Percentiles rank a stretch among this genome's conserved stretches.
Evolutionary conservation across 1,140 invertebrate species (phyloP).

Genomic region (Papilio aristodemus): DNA sequence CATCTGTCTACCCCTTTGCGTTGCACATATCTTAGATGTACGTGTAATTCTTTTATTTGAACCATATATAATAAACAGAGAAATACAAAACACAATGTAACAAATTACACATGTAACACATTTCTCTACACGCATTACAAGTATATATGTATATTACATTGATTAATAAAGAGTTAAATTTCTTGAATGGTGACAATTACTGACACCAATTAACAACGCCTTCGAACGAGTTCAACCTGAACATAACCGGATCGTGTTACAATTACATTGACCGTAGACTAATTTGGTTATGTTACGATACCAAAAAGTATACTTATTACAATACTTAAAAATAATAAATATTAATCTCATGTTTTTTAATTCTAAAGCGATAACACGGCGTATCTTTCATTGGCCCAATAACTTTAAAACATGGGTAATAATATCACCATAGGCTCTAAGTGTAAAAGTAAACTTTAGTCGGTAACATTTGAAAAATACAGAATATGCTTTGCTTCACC

Average conservation of each 20-base stretch:
- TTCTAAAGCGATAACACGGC: too few species aligned
- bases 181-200: background rate
- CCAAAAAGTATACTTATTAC: background rate
- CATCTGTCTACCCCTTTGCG: too few species aligned
- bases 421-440: too few species aligned
- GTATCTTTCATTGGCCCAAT: too few species aligned
- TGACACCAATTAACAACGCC: conserved; percentile 16
- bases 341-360: too few species aligned
- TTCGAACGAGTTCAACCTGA: background rate
- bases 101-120: background rate
- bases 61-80: too few species aligned
- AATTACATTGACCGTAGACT: background rate
- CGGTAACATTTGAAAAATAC: too few species aligned
- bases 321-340: background rate
- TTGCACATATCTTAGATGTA: too few species aligned
- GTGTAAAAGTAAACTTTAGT: too few species aligned
- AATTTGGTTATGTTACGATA: background rate
- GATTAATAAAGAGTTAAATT: background rate
- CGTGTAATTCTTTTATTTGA: too few species aligned
- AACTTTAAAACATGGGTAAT: too few species aligned
- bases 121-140: background rate
- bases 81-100: background rate
- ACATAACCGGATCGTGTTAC: conserved; percentile 8
- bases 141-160: background rate
- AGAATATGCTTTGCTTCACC: too few species aligned